Conservation (phyloP, 2,797 vertebrate species). For the Muscicapa striata region DNA sequence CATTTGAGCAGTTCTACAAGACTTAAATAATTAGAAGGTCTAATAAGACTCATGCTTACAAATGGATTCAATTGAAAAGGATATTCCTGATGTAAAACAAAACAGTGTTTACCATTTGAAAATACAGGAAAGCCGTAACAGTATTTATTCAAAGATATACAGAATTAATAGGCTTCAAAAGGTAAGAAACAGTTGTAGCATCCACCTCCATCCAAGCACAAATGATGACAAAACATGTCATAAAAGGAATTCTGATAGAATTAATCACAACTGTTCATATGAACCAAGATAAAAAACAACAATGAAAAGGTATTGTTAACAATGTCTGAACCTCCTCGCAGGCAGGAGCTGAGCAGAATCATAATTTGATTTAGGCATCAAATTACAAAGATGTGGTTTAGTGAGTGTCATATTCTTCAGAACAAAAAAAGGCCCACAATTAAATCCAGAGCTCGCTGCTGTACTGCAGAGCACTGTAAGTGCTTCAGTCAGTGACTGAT, state of each 20-base stretch:
- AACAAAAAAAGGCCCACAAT: neutral
- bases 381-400: neutral
- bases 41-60: neutral
- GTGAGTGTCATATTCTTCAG: neutral
- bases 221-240: neutral
- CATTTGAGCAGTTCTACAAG: neutral
- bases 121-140: neutral
- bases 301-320: neutral
- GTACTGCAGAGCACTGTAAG: neutral
- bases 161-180: neutral
- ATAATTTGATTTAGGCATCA: neutral
- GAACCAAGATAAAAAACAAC: neutral
- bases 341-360: neutral
- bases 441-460: neutral
- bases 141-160: neutral
- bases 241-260: neutral
- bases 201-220: neutral
- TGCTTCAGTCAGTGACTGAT: neutral
- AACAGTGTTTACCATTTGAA: neutral
- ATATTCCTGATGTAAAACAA: neutral
- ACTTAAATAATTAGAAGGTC: neutral
- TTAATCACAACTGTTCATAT: neutral
- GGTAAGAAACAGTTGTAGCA: neutral
- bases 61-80: neutral
- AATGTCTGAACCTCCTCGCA: neutral